phyloP scores from a whole-genome alignment of 2,113 vertebrate genomes.

The Odontesthes bonariensis region DNA sequence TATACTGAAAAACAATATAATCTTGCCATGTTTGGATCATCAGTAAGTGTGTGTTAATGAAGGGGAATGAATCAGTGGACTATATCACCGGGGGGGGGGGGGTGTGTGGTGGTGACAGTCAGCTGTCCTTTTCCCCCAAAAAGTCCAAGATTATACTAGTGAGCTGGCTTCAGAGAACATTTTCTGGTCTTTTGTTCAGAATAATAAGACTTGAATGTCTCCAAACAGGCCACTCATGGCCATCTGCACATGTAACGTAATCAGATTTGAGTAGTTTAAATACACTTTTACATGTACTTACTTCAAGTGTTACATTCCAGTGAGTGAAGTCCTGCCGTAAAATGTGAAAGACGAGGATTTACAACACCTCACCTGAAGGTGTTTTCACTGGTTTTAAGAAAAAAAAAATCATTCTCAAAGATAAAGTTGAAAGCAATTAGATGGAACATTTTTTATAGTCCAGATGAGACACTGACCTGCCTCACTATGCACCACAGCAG shows the following conservation, averaged over 20 bases:
- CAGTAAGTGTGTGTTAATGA: conserved; percentile 7
- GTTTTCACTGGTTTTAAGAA: conserved; percentile 5
- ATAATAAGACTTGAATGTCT: conserved; percentile 13
- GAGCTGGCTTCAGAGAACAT: background rate
- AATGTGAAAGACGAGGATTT: conserved; percentile 16
- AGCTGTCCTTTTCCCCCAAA: background rate
- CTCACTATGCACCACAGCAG: conserved; percentile 21
- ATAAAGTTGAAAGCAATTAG: conserved; percentile 4
- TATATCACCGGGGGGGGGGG: background rate
- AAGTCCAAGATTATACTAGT: conserved; percentile 3
- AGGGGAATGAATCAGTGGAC: background rate
- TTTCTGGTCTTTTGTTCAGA: conserved; percentile 2
- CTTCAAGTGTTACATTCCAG: background rate
- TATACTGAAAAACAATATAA: no score
- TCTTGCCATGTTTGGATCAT: background rate
- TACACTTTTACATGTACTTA: conserved; percentile 5
- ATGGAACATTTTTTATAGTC: conserved; percentile 12
- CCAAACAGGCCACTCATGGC: conserved; percentile 1
- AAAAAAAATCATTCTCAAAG: background rate
- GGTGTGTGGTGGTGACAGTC: background rate
- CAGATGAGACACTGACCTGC: conserved; percentile 11
- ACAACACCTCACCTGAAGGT: background rate
- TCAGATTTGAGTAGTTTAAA: conserved; percentile 19
- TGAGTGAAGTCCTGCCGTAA: background rate
- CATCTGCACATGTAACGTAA: background rate